Evolutionary conservation across 2,113 vertebrate species (phyloP).

Genomic region (Geothlypis trichas): DNA sequence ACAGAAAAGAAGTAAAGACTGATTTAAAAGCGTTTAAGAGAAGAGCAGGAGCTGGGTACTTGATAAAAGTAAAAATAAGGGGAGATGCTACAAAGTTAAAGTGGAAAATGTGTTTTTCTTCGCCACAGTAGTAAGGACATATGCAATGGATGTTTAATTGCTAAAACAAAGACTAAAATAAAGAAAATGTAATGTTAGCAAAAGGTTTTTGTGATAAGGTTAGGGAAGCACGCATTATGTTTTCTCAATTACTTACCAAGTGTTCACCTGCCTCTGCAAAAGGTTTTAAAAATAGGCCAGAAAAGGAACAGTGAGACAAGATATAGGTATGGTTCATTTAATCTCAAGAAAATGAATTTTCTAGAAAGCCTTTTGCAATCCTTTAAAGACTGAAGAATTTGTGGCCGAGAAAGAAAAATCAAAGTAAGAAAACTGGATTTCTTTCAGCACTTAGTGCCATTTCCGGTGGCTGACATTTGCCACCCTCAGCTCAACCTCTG

Average conservation of each 20-base stretch:
- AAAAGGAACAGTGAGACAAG: background rate
- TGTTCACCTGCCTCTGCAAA: background rate
- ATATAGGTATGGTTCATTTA: background rate
- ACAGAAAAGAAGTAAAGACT: background rate
- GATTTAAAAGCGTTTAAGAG: background rate
- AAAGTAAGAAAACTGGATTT: background rate
- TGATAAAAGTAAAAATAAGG: background rate
- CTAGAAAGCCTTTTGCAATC: background rate
- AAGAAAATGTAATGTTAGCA: background rate
- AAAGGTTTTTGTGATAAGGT: background rate
- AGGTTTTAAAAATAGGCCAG: background rate
- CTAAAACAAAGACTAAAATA: background rate
- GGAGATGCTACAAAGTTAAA: background rate
- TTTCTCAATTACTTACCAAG: background rate
- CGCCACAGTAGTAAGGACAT: background rate
- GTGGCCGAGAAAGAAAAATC: background rate
- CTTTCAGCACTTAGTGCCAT: background rate
- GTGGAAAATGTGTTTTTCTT: background rate
- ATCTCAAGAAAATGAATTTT: background rate
- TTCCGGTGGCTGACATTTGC: background rate
- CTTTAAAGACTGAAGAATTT: background rate
- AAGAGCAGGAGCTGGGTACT: background rate
- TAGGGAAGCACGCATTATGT: background rate
- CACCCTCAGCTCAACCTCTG: background rate
- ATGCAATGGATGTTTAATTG: background rate